phyloP scores from a whole-genome alignment of 1,140 invertebrate genomes.

The Zelostemma sp. region DNA sequence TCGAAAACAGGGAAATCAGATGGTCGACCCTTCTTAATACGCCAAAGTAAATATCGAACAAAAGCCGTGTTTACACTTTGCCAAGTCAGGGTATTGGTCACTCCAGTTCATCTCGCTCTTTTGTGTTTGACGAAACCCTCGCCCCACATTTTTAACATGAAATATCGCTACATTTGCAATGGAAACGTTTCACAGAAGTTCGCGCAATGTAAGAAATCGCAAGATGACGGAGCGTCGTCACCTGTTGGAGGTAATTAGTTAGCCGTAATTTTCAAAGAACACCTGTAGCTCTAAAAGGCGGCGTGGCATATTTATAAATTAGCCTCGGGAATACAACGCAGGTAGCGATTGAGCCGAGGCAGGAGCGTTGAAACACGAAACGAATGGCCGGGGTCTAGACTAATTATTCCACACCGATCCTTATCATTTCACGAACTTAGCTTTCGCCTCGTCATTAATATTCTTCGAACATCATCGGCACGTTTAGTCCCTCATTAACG shows the following conservation, averaged over 20 bases:
- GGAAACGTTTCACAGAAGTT: too few relatives aligned
- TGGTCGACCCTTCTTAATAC: slow-evolving; percentile 51
- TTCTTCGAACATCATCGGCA: slow-evolving; percentile 14
- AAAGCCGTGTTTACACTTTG: slow-evolving; percentile 57
- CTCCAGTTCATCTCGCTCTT: slow-evolving; percentile 47
- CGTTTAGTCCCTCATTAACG: too few relatives aligned
- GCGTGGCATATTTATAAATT: slow-evolving; percentile 52
- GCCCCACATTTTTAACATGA: too few relatives aligned
- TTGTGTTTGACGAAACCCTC: slow-evolving; percentile 54
- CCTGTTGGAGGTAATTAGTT: slow-evolving; percentile 58
- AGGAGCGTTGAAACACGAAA: slow-evolving; percentile 23
- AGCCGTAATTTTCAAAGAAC: slow-evolving; percentile 50
- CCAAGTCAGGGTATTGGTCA: slow-evolving; percentile 59
- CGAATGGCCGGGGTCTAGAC: slow-evolving; percentile 24
- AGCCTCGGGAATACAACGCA: slow-evolving; percentile 45
- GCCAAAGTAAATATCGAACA: slow-evolving; percentile 51
- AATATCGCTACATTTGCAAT: too few relatives aligned
- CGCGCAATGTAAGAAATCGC: too few relatives aligned
- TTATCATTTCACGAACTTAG: slow-evolving; percentile 37
- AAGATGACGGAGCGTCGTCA: slow-evolving; percentile 47
- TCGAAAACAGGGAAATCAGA: slow-evolving; percentile 37
- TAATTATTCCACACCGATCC: slow-evolving; percentile 48
- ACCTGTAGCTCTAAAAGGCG: slow-evolving; percentile 50
- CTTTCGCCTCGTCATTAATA: slow-evolving; percentile 25
- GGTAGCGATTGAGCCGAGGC: slow-evolving; percentile 41